Percentiles rank a stretch among this genome's conserved stretches.
Evolutionary conservation across 2,797 vertebrate species (phyloP).

Genomic region (Arnoldichthys spilopterus): DNA sequence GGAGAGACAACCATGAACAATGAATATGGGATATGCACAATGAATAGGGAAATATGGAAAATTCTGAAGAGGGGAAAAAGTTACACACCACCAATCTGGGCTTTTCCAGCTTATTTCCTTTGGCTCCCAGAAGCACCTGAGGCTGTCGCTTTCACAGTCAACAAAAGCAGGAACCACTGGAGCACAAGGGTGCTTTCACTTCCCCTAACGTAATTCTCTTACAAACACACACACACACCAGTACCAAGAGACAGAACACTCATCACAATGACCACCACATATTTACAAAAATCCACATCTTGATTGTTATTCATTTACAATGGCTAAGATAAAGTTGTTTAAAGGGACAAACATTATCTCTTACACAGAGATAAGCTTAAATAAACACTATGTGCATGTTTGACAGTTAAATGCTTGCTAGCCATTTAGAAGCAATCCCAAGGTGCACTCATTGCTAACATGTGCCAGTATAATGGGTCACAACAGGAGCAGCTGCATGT

Average conservation of each 20-base stretch:
- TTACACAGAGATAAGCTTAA: not conserved
- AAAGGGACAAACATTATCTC: not conserved
- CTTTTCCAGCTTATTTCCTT: constrained; percentile 61
- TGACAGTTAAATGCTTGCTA: not conserved
- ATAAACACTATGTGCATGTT: not conserved
- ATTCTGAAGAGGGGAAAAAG: constrained; percentile 63
- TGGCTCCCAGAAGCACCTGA: constrained; percentile 55
- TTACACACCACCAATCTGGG: constrained; percentile 57
- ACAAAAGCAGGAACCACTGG: constrained; percentile 47
- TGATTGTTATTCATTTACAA: too few species aligned
- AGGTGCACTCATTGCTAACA: too few species aligned
- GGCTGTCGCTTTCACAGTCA: constrained; percentile 22
- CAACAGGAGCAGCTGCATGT: too few species aligned
- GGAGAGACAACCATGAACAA: constrained; percentile 63
- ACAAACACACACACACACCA: not conserved
- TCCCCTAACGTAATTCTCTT: constrained; percentile 5
- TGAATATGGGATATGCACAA: too few species aligned
- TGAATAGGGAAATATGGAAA: too few species aligned
- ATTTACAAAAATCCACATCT: not conserved
- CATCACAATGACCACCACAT: not conserved
- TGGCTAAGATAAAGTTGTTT: not conserved
- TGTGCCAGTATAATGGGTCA: too few species aligned
- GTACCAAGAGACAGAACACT: not conserved
- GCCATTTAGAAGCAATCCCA: not conserved
- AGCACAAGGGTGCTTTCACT: constrained; percentile 47